Percentiles rank a stretch among this genome's conserved stretches.
phyloP scores from a whole-genome alignment of 2,888 invertebrate genomes.

The Scaptomyza cyrtandrae region DNA sequence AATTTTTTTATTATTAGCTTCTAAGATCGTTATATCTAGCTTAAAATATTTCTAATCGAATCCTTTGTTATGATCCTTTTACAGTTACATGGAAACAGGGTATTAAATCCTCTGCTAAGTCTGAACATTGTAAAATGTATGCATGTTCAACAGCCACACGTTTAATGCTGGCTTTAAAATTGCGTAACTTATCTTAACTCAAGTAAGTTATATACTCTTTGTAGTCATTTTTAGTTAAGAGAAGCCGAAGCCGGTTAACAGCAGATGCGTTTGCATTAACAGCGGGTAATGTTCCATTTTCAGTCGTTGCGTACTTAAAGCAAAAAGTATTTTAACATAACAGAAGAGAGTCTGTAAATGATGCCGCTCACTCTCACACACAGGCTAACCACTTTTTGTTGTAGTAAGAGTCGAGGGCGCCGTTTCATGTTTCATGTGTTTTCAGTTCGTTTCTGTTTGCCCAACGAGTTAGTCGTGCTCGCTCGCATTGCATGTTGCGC shows the following conservation, averaged over 20 bases:
- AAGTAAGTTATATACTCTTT: constrained; percentile 4
- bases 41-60: too few species aligned
- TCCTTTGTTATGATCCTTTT: too few species aligned
- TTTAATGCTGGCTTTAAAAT: not conserved
- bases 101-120: not conserved
- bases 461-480: constrained; percentile 36
- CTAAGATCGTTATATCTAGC: too few species aligned
- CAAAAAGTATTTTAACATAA: not conserved
- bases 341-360: constrained; percentile 13
- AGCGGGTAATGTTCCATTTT: constrained; percentile 27
- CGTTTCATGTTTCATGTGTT: constrained; percentile 29
- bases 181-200: not conserved
- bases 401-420: constrained; percentile 23
- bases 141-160: constrained; percentile 11
- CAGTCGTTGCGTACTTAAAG: constrained; percentile 16
- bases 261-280: constrained; percentile 12
- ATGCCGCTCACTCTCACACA: constrained; percentile 9
- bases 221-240: constrained; percentile 25
- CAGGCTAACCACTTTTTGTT: constrained; percentile 36
- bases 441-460: constrained; percentile 60
- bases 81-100: too few species aligned
- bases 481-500: constrained; percentile 26
- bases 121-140: constrained; percentile 1
- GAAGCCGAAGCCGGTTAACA: constrained; percentile 11
- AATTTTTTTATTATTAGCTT: too few species aligned